Percentiles rank a stretch among this genome's conserved stretches.
phyloP scores from a whole-genome alignment of 2,113 vertebrate genomes.

The Toxotes chatareus region DNA sequence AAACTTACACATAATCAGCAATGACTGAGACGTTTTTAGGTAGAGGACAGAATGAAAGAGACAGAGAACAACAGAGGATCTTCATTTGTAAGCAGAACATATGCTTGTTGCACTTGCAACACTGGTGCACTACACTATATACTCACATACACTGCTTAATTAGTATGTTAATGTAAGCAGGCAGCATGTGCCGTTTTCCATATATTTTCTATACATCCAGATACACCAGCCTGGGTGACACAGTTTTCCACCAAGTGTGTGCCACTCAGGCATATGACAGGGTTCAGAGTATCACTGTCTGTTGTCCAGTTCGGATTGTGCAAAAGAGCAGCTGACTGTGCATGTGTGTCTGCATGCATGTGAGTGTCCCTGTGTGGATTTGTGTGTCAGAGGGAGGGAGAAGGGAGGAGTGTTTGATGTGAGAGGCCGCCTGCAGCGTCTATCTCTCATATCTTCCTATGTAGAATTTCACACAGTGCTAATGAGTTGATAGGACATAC shows the following conservation, averaged over 20 bases:
- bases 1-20: not conserved
- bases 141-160: constrained; percentile 35
- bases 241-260: not conserved
- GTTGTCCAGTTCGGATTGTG: not conserved
- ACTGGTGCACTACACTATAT: not conserved
- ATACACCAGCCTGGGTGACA: constrained; percentile 8
- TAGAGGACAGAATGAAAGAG: not conserved
- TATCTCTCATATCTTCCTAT: constrained; percentile 19
- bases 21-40: constrained; percentile 3
- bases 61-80: constrained; percentile 18
- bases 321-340: not conserved
- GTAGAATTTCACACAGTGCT: constrained; percentile 38
- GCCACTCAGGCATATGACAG: not conserved
- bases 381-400: constrained; percentile 3
- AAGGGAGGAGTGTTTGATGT: constrained; percentile 7
- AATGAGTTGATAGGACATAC: constrained; percentile 13
- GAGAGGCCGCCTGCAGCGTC: constrained; percentile 33
- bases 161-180: constrained; percentile 66
- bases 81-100: constrained; percentile 48
- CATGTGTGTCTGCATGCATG: not conserved
- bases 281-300: not conserved
- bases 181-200: constrained; percentile 36
- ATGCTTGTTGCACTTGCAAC: constrained; percentile 59
- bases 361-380: not conserved
- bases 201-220: constrained; percentile 28